These are phyloP conservation scores for Madoqua kirkii DNA, from an alignment of 2,113 vertebrate species.

Conservation along the genomic window DNA sequence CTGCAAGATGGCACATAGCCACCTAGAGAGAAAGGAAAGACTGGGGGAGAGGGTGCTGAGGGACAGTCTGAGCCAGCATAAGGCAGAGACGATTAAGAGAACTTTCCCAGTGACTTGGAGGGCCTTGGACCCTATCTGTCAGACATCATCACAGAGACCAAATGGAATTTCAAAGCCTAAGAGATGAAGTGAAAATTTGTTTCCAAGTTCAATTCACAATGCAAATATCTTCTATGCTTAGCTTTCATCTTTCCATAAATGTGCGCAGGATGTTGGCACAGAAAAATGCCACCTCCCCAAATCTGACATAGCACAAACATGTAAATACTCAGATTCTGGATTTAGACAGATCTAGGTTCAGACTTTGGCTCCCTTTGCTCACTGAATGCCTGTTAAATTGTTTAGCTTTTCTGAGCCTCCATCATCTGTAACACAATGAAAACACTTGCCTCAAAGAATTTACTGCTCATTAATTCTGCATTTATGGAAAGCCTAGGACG, in stretches of 20 bases:
- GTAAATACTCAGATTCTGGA: background rate
- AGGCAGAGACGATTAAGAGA: background rate
- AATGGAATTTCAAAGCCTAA: background rate
- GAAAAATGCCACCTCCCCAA: background rate
- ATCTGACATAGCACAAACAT: background rate
- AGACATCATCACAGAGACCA: background rate
- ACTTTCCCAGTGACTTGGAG: background rate
- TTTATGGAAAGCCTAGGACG: background rate
- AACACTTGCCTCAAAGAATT: background rate
- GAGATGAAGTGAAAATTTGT: background rate
- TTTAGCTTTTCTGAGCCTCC: background rate
- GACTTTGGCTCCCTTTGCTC: background rate
- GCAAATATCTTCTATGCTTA: constrained; percentile 25
- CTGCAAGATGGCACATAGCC: background rate
- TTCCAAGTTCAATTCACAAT: constrained; percentile 1
- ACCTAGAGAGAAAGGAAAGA: background rate
- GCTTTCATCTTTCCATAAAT: constrained; percentile 10
- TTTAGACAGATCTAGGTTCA: constrained; percentile 24
- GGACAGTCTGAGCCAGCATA: background rate
- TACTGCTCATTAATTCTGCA: background rate
- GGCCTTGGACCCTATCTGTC: background rate
- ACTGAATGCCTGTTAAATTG: background rate
- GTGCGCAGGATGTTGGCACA: background rate
- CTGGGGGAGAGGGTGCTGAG: background rate
- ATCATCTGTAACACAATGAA: background rate